Conservation (phyloP, 2,113 vertebrate genomes). For the Misgurnus mizolepis region DNA sequence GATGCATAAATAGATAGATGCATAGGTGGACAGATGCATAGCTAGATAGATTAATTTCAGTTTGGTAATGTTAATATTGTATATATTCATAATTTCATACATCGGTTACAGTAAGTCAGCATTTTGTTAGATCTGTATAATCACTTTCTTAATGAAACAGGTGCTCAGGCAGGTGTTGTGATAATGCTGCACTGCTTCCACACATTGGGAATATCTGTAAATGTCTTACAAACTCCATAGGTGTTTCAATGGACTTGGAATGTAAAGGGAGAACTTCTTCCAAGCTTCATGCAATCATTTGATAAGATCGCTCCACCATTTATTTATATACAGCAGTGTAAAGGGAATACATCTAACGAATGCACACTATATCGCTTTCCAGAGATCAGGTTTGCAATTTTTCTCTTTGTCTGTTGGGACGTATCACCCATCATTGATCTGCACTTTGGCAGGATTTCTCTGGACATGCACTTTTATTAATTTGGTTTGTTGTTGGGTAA, state of each 20-base stretch:
- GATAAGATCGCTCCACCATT: neutral
- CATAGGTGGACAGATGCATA: too few relatives aligned
- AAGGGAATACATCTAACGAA: neutral
- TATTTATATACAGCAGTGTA: neutral
- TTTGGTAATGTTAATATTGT: too few relatives aligned
- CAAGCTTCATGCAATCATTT: neutral
- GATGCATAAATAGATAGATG: too few relatives aligned
- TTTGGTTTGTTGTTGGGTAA: constrained; percentile 29
- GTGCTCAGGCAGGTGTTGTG: constrained; percentile 21
- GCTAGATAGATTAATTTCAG: too few relatives aligned
- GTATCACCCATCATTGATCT: constrained; percentile 7
- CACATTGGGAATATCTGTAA: neutral
- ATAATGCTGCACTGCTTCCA: neutral
- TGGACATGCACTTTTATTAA: constrained; percentile 20
- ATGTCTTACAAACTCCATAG: neutral
- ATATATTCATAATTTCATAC: neutral
- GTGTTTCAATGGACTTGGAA: too few relatives aligned
- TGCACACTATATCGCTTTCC: too few relatives aligned
- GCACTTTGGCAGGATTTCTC: constrained; percentile 25
- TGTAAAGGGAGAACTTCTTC: too few relatives aligned
- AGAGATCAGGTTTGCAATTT: too few relatives aligned
- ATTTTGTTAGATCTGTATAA: constrained; percentile 10
- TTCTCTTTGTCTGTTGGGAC: neutral
- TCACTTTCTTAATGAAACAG: constrained; percentile 28
- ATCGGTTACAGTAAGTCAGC: constrained; percentile 9